A percentile compares a stretch with the other conserved stretches of the same genome.
Conservation (phyloP, 2,888 invertebrate species). For the Luperina testacea region DNA sequence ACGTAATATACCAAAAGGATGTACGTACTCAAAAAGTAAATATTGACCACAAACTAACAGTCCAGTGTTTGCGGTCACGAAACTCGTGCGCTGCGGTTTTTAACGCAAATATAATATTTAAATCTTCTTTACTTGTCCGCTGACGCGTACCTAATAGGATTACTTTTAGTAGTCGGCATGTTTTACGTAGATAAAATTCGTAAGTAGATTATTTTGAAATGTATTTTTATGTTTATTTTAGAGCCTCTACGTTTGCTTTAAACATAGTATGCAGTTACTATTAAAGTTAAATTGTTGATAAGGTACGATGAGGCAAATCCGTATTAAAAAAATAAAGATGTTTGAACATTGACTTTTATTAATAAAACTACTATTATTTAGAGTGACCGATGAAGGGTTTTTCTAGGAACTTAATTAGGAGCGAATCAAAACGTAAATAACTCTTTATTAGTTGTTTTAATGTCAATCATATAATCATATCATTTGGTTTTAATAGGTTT, state of each 20-base stretch:
- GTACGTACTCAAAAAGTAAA: constrained; percentile 17
- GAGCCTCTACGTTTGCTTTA: background rate
- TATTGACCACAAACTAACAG: constrained; percentile 14
- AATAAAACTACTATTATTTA: too few species aligned
- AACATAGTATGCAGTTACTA: too few species aligned
- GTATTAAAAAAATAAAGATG: too few species aligned
- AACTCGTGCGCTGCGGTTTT: constrained; percentile 32
- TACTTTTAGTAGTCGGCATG: constrained; percentile 11
- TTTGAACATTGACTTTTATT: too few species aligned
- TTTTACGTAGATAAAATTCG: constrained; percentile 21
- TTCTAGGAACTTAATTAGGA: background rate
- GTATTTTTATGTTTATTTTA: background rate
- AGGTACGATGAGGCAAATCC: too few species aligned
- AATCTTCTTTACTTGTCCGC: constrained; percentile 43
- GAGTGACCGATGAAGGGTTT: background rate
- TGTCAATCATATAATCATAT: too few species aligned
- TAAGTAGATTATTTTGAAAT: background rate
- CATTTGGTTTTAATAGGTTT: too few species aligned
- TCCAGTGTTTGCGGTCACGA: constrained; percentile 19
- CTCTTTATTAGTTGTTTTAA: too few species aligned
- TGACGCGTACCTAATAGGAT: constrained; percentile 37
- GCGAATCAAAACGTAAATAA: background rate
- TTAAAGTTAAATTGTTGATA: too few species aligned
- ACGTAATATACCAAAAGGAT: too few species aligned
- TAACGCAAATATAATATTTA: constrained; percentile 45